Evolutionary conservation across 2,888 invertebrate species (phyloP).

Genomic region (Ommatoiulus sabulosus): DNA sequence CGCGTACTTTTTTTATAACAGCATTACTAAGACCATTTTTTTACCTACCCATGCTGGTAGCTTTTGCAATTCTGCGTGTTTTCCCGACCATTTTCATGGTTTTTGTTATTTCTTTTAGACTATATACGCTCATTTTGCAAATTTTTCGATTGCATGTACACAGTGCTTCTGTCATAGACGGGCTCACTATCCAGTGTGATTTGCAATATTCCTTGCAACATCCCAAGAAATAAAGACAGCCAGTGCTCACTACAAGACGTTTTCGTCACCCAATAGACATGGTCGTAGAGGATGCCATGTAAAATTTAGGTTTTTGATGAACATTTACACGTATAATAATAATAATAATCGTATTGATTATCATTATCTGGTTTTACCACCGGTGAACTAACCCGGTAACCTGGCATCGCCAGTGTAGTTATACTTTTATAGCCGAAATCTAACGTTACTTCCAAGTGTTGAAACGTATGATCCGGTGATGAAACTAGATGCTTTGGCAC

Average conservation of each 20-base stretch:
- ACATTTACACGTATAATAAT: no score
- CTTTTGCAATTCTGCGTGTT: not conserved
- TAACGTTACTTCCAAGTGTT: no score
- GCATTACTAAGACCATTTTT: not conserved
- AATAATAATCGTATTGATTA: no score
- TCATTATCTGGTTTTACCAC: no score
- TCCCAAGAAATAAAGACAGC: not conserved
- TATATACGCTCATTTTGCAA: no score
- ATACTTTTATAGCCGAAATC: no score
- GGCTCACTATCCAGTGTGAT: not conserved
- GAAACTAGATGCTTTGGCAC: no score
- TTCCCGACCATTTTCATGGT: not conserved
- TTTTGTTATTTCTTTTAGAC: not conserved
- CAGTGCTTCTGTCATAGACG: no score
- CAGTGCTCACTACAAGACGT: not conserved
- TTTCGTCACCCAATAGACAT: not conserved
- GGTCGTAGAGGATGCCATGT: not conserved
- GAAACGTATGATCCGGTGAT: no score
- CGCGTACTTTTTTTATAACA: not conserved
- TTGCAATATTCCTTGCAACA: not conserved
- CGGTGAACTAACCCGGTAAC: no score
- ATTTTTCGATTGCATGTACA: no score
- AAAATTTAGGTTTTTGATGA: not conserved
- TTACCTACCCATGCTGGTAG: not conserved
- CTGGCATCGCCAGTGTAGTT: no score